A percentile compares a stretch with the other conserved stretches of the same genome.
Evolutionary conservation across 2,888 invertebrate genomes (phyloP).

Genomic region (Theristus sp.): DNA sequence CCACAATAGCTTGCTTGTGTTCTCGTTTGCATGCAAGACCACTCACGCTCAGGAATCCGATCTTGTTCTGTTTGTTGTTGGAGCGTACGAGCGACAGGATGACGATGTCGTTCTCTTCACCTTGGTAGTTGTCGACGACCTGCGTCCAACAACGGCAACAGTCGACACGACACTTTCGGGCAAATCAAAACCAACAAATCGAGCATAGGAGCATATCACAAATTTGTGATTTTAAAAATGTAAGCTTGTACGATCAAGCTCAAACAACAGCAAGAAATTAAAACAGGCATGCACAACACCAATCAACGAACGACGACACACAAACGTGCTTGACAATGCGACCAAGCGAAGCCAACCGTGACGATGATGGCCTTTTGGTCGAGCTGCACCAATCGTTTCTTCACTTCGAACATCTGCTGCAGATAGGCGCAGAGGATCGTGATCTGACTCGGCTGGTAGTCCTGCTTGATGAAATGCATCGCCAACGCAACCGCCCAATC

Average conservation of each 20-base stretch:
- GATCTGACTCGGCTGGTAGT: conserved; percentile 45
- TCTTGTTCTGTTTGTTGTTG: conserved; percentile 15
- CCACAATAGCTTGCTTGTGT: no score
- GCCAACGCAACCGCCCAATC: neutral
- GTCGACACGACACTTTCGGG: no score
- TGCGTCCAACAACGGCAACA: conserved; percentile 18
- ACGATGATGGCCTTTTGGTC: neutral
- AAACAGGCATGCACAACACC: neutral
- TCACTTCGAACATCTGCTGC: conserved; percentile 47
- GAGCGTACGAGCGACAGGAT: conserved; percentile 33
- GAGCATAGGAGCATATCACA: no score
- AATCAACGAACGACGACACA: no score
- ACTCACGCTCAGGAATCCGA: conserved; percentile 25
- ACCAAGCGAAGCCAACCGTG: neutral
- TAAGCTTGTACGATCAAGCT: neutral
- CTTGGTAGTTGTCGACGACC: conserved; percentile 60
- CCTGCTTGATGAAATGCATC: conserved; percentile 41
- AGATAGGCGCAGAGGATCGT: conserved; percentile 54
- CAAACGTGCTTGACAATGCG: no score
- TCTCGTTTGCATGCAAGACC: conserved; percentile 6
- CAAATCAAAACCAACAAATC: no score
- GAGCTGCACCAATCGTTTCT: conserved; percentile 21
- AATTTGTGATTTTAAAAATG: no score
- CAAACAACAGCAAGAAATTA: neutral
- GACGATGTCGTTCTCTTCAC: conserved; percentile 55